These are phyloP conservation scores for Dastarcus helophoroides DNA, from an alignment of 2,888 invertebrate genomes.

Conservation along the genomic window DNA sequence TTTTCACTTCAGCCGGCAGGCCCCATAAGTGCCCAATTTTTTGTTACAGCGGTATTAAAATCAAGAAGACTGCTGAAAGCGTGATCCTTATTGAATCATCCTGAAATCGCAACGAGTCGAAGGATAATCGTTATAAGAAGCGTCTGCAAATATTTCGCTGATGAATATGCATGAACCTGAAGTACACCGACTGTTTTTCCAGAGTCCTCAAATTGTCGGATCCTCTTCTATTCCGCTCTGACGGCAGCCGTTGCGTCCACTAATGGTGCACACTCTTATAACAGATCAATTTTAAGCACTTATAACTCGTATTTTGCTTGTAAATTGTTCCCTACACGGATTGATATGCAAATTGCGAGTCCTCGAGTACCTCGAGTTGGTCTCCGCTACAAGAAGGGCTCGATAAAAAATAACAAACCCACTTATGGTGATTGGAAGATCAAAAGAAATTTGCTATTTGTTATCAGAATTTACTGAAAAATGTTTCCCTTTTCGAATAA, in stretches of 20 bases:
- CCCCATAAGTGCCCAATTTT: too few species aligned
- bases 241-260: slow-evolving; percentile 17
- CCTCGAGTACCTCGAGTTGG: slow-evolving; percentile 9
- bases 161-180: slow-evolving; percentile 36
- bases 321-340: slow-evolving; percentile 26
- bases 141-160: slow-evolving; percentile 35
- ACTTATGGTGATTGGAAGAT: too few species aligned
- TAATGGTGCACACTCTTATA: slow-evolving; percentile 25
- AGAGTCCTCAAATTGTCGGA: slow-evolving; percentile 24
- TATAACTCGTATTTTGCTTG: slow-evolving; percentile 28
- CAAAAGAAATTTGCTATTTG: too few species aligned
- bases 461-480: too few species aligned
- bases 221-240: slow-evolving; percentile 3
- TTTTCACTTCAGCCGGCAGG: too few species aligned
- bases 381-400: background rate
- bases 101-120: slow-evolving; percentile 23
- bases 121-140: slow-evolving; percentile 36
- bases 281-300: slow-evolving; percentile 28
- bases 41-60: too few species aligned
- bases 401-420: too few species aligned
- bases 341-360: slow-evolving; percentile 26
- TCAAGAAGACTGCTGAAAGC: too few species aligned
- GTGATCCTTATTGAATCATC: slow-evolving; percentile 26
- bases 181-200: slow-evolving; percentile 35
- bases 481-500: too few species aligned